Evolutionary conservation across 2,113 vertebrate genomes (phyloP).

Genomic region (Panurus biarmicus): DNA sequence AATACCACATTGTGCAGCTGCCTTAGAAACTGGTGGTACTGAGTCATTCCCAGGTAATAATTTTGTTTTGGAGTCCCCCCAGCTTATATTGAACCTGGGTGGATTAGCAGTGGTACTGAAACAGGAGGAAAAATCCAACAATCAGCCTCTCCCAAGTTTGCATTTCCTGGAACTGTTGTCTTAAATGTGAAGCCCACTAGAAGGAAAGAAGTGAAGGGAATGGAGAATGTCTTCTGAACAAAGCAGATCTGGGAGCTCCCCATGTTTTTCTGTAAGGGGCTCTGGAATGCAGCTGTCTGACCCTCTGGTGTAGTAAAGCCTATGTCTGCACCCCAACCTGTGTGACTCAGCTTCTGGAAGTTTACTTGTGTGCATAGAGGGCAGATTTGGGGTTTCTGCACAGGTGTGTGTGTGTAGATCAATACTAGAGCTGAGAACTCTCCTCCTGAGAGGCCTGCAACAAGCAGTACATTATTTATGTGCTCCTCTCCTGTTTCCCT

Average conservation of each 20-base stretch:
- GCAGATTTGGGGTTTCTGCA: background rate
- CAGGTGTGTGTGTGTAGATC: background rate
- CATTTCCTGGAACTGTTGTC: background rate
- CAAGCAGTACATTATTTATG: slow-evolving; percentile 37
- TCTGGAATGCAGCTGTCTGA: background rate
- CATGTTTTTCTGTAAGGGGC: fast-evolving
- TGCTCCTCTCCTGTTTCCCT: slow-evolving; percentile 34
- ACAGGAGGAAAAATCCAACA: background rate
- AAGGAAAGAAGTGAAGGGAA: background rate
- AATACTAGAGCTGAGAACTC: background rate
- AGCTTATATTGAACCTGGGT: background rate
- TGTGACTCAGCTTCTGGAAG: background rate
- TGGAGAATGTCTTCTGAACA: background rate
- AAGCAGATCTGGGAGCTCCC: background rate
- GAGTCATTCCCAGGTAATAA: background rate
- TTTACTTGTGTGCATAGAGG: background rate
- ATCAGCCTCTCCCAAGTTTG: background rate
- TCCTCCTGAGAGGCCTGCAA: background rate
- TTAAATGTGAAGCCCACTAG: background rate
- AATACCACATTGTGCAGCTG: background rate
- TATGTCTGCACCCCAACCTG: background rate
- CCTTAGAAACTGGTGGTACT: background rate
- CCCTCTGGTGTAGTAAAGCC: background rate
- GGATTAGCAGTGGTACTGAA: fast-evolving
- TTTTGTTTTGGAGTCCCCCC: background rate